phyloP scores from a whole-genome alignment of 2,888 invertebrate genomes.

The Subacronicta megacephala region DNA sequence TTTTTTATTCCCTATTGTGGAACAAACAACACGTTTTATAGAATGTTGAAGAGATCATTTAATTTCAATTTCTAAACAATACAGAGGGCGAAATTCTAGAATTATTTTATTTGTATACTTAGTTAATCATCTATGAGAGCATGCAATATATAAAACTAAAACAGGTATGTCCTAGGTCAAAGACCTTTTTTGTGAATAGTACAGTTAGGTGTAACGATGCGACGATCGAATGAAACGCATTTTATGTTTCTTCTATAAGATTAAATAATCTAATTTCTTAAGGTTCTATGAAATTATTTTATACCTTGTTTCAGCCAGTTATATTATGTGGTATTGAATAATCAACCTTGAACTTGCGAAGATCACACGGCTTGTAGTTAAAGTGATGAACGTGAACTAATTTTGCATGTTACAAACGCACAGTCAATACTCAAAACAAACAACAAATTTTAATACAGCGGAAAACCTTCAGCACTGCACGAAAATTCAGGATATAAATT shows the following conservation, averaged over 20 bases:
- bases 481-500: slow-evolving; percentile 11
- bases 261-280: too few relatives aligned
- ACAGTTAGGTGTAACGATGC: slow-evolving; percentile 38
- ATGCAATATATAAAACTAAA: background rate
- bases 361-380: slow-evolving; percentile 53
- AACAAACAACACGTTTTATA: slow-evolving; percentile 28
- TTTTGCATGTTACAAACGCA: background rate
- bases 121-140: background rate
- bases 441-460: slow-evolving; percentile 3
- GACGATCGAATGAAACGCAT: background rate
- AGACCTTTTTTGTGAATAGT: slow-evolving; percentile 36
- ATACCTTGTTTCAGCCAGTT: slow-evolving; percentile 20
- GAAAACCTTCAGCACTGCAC: slow-evolving; percentile 14
- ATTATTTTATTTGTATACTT: background rate
- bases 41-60: background rate
- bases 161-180: slow-evolving; percentile 30
- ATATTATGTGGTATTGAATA: slow-evolving; percentile 12
- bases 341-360: slow-evolving; percentile 73
- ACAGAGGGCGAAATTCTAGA: background rate
- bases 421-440: background rate
- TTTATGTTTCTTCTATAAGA: too few relatives aligned
- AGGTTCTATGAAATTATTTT: background rate
- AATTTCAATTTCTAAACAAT: background rate
- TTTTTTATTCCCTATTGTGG: slow-evolving; percentile 32
- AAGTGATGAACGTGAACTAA: slow-evolving; percentile 4